Evolutionary conservation across 1,140 invertebrate genomes (phyloP), one percentile per base, ranked within the genome.

Genomic region (Calliopsis andreniformis): DNA sequence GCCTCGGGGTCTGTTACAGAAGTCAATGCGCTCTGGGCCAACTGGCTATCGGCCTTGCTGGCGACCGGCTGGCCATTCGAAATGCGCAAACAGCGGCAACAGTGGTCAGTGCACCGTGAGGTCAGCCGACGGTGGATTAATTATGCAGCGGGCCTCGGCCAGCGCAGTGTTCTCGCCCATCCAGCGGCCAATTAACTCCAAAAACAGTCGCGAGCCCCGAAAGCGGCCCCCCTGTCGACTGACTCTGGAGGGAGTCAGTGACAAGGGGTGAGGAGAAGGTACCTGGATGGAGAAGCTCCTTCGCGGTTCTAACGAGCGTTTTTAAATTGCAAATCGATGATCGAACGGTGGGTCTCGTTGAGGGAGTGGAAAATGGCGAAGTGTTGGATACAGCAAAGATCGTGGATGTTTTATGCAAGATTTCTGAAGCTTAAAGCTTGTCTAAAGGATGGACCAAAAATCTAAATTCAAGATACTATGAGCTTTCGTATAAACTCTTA

Each of bases 51-150:
- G 53, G 49, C 39, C 7, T 30, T 53, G 63, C 72, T 18, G 61
- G 43, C 61, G 59, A 82, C 73, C 61, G 59, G 79, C 73, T 75
- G 78, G 53, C 59, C 25, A 59, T 82, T 76, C 80, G 75, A 77
- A 83, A 78, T 58, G 67, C 59, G 51, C 75, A 61, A 82, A 59
- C 64, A 73, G 47, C 63, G 75, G 45, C 67, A 78, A 63, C 73
- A 71, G 75, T 76, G 67, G 72, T 71, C 80, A 63, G 56, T 81
- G 80, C 63, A 78, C 59, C 79, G 86, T 78, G 80, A 88, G 87
- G 84, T 88, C 84, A 87, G 76, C 80, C 82, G 78, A 67, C 80
- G 81, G 47, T 87, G 79, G 73, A 89, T 90, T 89, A 90, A 90
- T 90, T 90, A 90, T 90, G 88, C 87, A 89, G 66, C 73, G 84